Evolutionary conservation across 1,140 invertebrate genomes (phyloP).

Genomic region (Metopolophium dirhodum): DNA sequence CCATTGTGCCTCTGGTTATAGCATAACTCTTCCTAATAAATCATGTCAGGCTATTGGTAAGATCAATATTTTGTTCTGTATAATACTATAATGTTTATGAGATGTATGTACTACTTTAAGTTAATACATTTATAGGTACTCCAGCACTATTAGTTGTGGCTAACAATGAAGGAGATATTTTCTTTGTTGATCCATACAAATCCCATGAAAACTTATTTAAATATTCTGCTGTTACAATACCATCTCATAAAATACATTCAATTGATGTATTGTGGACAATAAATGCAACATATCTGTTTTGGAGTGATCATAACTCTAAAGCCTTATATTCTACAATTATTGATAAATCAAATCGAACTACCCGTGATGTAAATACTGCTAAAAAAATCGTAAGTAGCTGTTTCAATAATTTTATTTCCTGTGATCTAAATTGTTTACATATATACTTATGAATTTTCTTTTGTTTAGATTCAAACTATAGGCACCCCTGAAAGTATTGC

Average conservation of each 20-base stretch:
- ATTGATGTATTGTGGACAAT: constrained; percentile 52
- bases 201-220: constrained; percentile 53
- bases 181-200: constrained; percentile 57
- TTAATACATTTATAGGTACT: constrained; percentile 36
- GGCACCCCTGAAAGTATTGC: constrained; percentile 75
- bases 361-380: constrained; percentile 6
- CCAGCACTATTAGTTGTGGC: constrained; percentile 56
- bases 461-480: constrained; percentile 63
- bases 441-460: constrained; percentile 17
- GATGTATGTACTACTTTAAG: neutral
- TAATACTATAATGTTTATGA: neutral
- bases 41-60: constrained; percentile 58
- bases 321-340: constrained; percentile 48
- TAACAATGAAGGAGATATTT: constrained; percentile 55
- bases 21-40: constrained; percentile 54
- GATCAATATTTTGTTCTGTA: neutral
- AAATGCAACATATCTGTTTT: constrained; percentile 49
- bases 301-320: constrained; percentile 54
- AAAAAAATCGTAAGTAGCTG: constrained; percentile 44
- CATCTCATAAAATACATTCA: constrained; percentile 56
- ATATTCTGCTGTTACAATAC: constrained; percentile 41
- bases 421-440: neutral
- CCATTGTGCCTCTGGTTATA: constrained; percentile 51
- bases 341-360: constrained; percentile 35
- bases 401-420: neutral